Base-by-base conservation (phyloP, 2,113 vertebrate species). In the Microtus oregoni region DNA sequence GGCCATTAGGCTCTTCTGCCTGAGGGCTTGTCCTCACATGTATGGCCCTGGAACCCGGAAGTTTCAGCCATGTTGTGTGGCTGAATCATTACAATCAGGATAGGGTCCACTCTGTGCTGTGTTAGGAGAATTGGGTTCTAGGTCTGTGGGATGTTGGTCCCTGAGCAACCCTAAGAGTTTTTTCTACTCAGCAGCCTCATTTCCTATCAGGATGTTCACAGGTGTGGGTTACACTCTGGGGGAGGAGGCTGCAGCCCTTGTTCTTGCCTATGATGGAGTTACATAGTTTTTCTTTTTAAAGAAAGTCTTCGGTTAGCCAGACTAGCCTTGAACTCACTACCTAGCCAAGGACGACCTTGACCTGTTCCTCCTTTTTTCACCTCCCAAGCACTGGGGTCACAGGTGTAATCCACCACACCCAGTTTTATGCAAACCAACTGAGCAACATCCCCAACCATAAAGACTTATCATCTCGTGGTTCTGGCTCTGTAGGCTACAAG, bases 31-130 rank as follows among this genome's bases (percentile, higher is more conserved):
- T 58, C 55, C 6, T 1, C 58, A 58, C 58, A 20, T 20, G 58
- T 2, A 6, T 58, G 58, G 58, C 58, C 58, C 58, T 58, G 58
- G 58, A 58, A 58, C 58, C 19, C 19, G 0, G 6, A 58, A 58
- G 58, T 58, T 19, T 58, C 55, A 58, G 55, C 17, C 55, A 58
- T 19, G 55, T 58, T 58, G 55, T 58, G 55, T 58, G 55, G 55
- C 55, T 58, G 58, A 58, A 58, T 58, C 58, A 58, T 20, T 58
- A 58, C 58, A 20, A 58, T 7, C 19, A 58, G 58, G 5, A 58
- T 9, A 26, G 44, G 22, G 26, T 67, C 32, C 70, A 22, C 28
- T 0, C 22, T 0, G 5, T 7, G 0, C 1, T 26, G 5, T 1
- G 8, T 20, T 28, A 4, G 38, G 14, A 70, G 58, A 47, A 55